Base-by-base conservation (phyloP, 2,113 vertebrate species). In the Petaurus breviceps region DNA sequence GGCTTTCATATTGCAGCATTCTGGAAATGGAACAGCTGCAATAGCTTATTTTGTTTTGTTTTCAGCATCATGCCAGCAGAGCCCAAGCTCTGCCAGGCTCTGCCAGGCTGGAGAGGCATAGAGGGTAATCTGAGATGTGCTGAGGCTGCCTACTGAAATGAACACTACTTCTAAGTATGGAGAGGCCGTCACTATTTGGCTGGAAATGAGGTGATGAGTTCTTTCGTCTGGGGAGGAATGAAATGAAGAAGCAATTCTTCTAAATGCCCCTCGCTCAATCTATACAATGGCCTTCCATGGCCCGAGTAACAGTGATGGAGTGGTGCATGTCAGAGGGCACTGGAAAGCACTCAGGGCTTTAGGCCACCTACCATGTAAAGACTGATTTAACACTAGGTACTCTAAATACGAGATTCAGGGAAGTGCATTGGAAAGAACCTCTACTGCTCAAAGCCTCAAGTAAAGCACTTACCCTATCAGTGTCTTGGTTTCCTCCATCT, bases 41-140 rank as follows among this genome's bases (percentile, higher is more conserved):
- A 93, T 47, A 14, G 26, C 4, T 22, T 55, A 11, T 52, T 91
- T 96, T 89, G 68, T 46, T 52, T 94, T 50, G 8, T 89, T 97
- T 93, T 19, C 50, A 92, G 28, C 16, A 43, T 24, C 57, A 92
- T 19, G 37, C 37, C 14, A 77, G 61, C 61, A n/a, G 31, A 77
- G 37, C 19, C 16, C 7, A 2, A 43, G 7, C 37, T 43, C 37
- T 84, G n/a, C n/a, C n/a, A 84, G 37, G 68, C n/a, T 43, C 68
- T 84, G 68, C 68, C n/a, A 43, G n/a, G n/a, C 68, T 84, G 68
- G n/a, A 84, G 68, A 84, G 68, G 22, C 68, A 7, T 43, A 84
- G 68, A 43, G 68, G 68, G n/a, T n/a, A 23, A 84, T 84, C 68
- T 43, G 37, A 43, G 68, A 84, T 84, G n/a, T 22, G 37, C n/a